Conservation (phyloP, 1,140 invertebrate species). For the Ylistrum balloti region DNA sequence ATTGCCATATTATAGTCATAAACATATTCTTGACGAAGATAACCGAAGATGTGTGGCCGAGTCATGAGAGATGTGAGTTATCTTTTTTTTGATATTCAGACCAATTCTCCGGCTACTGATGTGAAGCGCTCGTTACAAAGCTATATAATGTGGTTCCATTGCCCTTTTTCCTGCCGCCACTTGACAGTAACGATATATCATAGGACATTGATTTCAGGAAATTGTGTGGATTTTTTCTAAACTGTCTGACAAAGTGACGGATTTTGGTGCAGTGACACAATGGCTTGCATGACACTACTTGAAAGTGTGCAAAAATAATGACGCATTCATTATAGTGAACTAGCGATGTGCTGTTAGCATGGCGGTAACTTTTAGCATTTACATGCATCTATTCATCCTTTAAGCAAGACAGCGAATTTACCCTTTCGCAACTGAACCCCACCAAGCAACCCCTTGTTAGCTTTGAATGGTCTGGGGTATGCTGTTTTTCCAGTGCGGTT, state of each 20-base stretch:
- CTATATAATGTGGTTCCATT: neutral
- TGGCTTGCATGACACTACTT: neutral
- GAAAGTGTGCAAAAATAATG: neutral
- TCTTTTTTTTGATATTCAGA: neutral
- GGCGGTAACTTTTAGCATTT: too few relatives aligned
- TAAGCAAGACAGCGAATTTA: too few relatives aligned
- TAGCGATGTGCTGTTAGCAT: too few relatives aligned
- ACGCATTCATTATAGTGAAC: neutral
- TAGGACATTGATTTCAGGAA: constrained; percentile 23
- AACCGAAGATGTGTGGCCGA: neutral
- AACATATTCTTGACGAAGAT: neutral
- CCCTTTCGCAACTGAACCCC: too few relatives aligned
- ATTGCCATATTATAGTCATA: neutral
- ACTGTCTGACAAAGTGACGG: constrained; percentile 25
- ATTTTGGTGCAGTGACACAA: neutral
- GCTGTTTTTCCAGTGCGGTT: too few relatives aligned
- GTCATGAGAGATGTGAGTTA: neutral
- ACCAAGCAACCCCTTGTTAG: too few relatives aligned
- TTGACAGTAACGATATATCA: constrained; percentile 34
- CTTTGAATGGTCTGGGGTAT: too few relatives aligned
- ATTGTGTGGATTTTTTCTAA: constrained; percentile 12
- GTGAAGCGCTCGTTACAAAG: neutral
- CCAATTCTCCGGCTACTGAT: neutral
- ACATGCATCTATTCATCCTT: too few relatives aligned
- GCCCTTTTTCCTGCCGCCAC: neutral